Evolutionary conservation across 2,113 vertebrate species (phyloP).

Genomic region (Psittacula cyanocephala): DNA sequence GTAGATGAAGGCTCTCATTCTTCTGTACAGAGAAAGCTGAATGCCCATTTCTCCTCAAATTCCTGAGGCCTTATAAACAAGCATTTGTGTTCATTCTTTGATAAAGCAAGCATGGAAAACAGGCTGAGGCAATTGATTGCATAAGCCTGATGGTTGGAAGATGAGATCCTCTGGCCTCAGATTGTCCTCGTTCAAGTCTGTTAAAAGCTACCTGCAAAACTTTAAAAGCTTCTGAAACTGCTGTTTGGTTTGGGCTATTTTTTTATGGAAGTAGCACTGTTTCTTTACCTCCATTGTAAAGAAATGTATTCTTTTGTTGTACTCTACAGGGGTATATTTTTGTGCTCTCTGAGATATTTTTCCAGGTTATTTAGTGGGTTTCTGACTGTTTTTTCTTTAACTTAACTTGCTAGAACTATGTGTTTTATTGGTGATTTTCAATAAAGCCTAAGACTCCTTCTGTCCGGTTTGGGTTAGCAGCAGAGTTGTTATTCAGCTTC

Average conservation of each 20-base stretch:
- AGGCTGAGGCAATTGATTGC: conserved; percentile 15
- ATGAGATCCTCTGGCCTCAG: not conserved
- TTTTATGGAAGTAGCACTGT: not conserved
- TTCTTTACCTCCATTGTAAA: not conserved
- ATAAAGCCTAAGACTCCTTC: not conserved
- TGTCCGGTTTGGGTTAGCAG: not conserved
- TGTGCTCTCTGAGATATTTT: not conserved
- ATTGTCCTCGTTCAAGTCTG: not conserved
- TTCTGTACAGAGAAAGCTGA: conserved; percentile 1
- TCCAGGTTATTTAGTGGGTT: not conserved
- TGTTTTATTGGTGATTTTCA: not conserved
- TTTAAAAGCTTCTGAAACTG: conserved; percentile 12
- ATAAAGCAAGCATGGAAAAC: conserved; percentile 16
- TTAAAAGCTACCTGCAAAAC: conserved; percentile 8
- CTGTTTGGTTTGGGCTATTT: not conserved
- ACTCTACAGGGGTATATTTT: not conserved
- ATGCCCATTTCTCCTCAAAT: not conserved
- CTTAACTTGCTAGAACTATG: not conserved
- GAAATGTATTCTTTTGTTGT: not conserved
- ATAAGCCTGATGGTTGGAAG: conserved; percentile 35
- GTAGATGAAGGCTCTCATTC: conserved; percentile 8
- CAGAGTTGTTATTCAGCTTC: not conserved
- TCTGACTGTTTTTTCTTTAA: not conserved
- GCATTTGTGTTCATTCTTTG: conserved; percentile 39
- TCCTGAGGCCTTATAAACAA: conserved; percentile 32